Evolutionary conservation across 2,888 invertebrate genomes (phyloP), one percentile per base, ranked within the genome.

Genomic region (Cataglyphis rosenhaueri): DNA sequence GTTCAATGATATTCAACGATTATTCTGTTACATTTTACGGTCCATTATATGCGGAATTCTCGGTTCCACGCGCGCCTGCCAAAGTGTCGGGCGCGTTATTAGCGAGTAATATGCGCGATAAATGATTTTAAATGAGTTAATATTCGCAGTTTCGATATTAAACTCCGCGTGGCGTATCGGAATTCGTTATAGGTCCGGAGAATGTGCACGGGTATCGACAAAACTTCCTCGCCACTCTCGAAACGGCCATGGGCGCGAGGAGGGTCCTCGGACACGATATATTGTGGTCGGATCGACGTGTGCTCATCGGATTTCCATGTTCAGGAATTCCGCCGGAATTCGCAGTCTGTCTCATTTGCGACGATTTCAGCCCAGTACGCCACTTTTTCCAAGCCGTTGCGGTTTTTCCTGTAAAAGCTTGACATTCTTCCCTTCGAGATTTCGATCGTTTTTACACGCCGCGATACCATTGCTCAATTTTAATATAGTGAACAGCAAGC

Each of bases 241-340:
- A 81, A 76, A 75, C 61, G 79, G 74, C 48, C 68, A 68, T 65
- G 83, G 62, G 59, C 48, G 75, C 41, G 68, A 66, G 74, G 65
- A 21, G 21, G 21, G 38, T 59, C 57, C 83, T 70, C 83, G 83
- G 83, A 85, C 85, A 70, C 89, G 84, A 85, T 89, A 87, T 85
- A 89, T 86, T 79, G 85, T 82, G 87, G 86, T 78, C 81, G 85
- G 86, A 85, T 89, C 86, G 89, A 84, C 88, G 86, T 62, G 83
- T 75, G 82, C 75, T 65, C 84, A 68, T 82, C 82, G 85, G 85
- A 88, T 87, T 86, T 87, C 83, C 86, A 83, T 85, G 81, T 82
- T 82, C 84, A 82, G 88, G 89, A 89, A 89, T 89, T 89, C n/a
- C 85, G 76, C n/a, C 71, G 87, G 90, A 90, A 89, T 90, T 83